A percentile compares a stretch with the other conserved stretches of the same genome.
Evolutionary conservation across 1,140 invertebrate species (phyloP).

Genomic region (Meteorus sp.): DNA sequence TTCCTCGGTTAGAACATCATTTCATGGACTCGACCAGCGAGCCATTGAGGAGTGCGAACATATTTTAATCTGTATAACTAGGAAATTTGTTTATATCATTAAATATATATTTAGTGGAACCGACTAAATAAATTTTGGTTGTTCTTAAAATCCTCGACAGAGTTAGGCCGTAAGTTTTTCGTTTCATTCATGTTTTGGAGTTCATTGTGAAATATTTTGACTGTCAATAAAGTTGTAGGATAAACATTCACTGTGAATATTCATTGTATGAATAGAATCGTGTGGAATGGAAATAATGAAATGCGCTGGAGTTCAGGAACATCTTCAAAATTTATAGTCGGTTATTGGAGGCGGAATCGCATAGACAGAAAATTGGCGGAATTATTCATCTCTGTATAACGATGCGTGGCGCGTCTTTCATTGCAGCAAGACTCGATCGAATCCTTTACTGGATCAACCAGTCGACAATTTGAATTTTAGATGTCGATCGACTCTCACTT

Average conservation of each 20-base stretch:
- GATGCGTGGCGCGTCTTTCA: neutral
- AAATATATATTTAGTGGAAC: no score
- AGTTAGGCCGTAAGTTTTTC: slow-evolving; percentile 1
- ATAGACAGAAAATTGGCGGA: slow-evolving; percentile 23
- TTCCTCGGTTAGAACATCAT: neutral
- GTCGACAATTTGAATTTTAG: slow-evolving; percentile 32
- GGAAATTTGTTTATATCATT: neutral
- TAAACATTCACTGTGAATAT: no score
- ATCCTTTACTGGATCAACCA: slow-evolving; percentile 52
- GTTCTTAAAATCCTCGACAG: neutral
- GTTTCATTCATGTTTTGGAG: neutral
- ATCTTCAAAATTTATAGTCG: slow-evolving; percentile 17
- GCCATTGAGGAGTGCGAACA: slow-evolving; percentile 25
- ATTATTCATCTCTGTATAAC: neutral
- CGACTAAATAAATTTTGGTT: slow-evolving; percentile 4
- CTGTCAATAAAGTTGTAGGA: no score
- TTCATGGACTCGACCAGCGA: slow-evolving; percentile 44
- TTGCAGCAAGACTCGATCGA: slow-evolving; percentile 43
- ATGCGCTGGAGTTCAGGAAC: neutral
- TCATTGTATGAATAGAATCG: no score
- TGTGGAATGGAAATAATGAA: neutral
- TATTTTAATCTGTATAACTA: slow-evolving; percentile 9
- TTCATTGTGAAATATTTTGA: no score
- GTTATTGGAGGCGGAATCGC: neutral
- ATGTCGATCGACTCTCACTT: slow-evolving; percentile 47